A percentile compares a stretch with the other conserved stretches of the same genome.
Evolutionary conservation across 1,140 invertebrate genomes (phyloP).

Genomic region (Tetramorium simillimum): DNA sequence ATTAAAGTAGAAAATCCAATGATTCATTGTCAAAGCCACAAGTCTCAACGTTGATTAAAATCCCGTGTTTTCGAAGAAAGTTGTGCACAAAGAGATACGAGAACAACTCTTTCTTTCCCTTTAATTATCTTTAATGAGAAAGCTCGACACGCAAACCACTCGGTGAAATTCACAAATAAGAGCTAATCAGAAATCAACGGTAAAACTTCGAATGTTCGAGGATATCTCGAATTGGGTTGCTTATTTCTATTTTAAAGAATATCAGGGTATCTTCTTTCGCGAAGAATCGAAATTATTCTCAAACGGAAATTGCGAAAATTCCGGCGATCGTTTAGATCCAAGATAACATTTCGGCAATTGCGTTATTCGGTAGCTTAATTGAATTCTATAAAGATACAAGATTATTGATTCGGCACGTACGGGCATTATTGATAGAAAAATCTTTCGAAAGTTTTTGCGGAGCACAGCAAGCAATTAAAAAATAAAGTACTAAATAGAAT

Average conservation of each 20-base stretch:
- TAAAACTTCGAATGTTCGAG: not conserved
- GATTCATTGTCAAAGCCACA: not conserved
- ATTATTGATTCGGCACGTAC: not conserved
- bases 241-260: slow-evolving; percentile 14
- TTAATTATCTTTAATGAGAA: slow-evolving; percentile 27
- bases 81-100: not conserved
- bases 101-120: not conserved
- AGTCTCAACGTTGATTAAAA: slow-evolving; percentile 12
- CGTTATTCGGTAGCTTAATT: slow-evolving; percentile 24
- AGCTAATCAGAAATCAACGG: slow-evolving; percentile 27
- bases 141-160: not conserved
- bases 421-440: not conserved
- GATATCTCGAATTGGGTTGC: not conserved
- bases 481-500: not conserved
- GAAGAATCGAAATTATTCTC: slow-evolving; percentile 19
- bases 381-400: slow-evolving; percentile 39
- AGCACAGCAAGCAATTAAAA: not conserved
- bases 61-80: slow-evolving; percentile 1
- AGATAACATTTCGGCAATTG: slow-evolving; percentile 9
- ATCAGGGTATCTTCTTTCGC: not conserved
- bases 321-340: slow-evolving; percentile 32
- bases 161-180: slow-evolving; percentile 12
- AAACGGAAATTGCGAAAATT: slow-evolving; percentile 10
- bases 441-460: not conserved
- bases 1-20: slow-evolving; percentile 19